These are phyloP conservation scores for Solenodon paradoxus DNA, from an alignment of 2,113 vertebrate species.

Conservation along the genomic window DNA sequence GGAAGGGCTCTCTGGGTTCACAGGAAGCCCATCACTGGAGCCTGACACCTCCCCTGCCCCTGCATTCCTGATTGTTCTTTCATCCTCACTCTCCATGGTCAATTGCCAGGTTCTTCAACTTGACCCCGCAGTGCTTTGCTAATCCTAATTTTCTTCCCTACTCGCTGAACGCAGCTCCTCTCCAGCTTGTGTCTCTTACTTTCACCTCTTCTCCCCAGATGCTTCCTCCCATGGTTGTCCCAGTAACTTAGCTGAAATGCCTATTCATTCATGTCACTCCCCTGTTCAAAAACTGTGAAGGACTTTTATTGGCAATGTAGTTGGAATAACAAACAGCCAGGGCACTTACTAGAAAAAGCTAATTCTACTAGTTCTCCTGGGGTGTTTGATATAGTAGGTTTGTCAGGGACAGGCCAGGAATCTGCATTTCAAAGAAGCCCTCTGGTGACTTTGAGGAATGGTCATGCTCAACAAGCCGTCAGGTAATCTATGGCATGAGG, in stretches of 20 bases:
- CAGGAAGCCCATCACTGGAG: not conserved
- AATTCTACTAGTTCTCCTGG: not conserved
- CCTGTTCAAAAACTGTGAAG: not conserved
- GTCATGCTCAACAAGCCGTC: not conserved
- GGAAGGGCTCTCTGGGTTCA: not conserved
- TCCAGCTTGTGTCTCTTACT: not conserved
- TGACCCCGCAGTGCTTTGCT: not conserved
- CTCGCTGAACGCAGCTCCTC: too few relatives aligned
- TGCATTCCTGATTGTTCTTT: not conserved
- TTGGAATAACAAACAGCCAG: not conserved
- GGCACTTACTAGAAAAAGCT: not conserved
- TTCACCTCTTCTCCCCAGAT: not conserved
- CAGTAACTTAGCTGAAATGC: not conserved
- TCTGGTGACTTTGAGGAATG: not conserved
- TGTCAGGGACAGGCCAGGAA: not conserved
- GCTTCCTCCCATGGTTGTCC: not conserved
- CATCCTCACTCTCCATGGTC: not conserved
- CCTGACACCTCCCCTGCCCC: not conserved
- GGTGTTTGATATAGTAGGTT: not conserved
- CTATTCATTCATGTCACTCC: not conserved
- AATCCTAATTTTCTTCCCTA: not conserved
- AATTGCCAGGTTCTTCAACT: not conserved
- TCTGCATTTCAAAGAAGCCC: not conserved
- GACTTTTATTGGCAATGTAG: not conserved
- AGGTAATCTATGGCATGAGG: not conserved